Conservation (phyloP, 2,113 vertebrate species). For the Poeciliopsis turrubarensis region DNA sequence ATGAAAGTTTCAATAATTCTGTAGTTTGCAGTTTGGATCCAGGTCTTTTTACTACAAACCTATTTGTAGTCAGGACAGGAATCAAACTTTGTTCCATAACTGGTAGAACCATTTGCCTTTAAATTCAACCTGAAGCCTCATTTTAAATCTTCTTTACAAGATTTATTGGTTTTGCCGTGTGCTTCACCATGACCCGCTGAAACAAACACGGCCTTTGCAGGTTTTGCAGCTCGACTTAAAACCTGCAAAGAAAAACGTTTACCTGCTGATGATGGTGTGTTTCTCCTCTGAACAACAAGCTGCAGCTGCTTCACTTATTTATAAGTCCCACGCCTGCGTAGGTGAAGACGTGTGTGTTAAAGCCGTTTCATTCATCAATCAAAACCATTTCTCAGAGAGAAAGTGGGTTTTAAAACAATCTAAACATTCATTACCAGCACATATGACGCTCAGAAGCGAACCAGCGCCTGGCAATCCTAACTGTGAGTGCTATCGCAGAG, state of each 20-base stretch:
- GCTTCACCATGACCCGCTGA: not conserved
- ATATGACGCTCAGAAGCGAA: constrained; percentile 29
- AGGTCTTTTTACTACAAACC: too few species aligned
- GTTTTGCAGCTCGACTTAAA: not conserved
- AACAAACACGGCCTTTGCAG: constrained; percentile 1
- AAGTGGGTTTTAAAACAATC: constrained; percentile 28
- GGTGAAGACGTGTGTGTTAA: constrained; percentile 35
- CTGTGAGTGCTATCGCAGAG: constrained; percentile 25
- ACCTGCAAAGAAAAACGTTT: constrained; percentile 12
- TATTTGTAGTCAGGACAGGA: too few species aligned
- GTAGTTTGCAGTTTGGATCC: too few species aligned
- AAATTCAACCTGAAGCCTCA: too few species aligned
- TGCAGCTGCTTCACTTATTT: constrained; percentile 75
- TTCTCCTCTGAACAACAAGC: constrained; percentile 42
- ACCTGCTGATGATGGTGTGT: constrained; percentile 45
- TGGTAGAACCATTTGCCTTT: too few species aligned
- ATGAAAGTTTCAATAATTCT: too few species aligned
- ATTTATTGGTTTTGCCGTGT: too few species aligned
- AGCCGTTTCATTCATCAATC: constrained; percentile 30
- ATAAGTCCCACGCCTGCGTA: constrained; percentile 43
- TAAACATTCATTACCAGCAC: not conserved
- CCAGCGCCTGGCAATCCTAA: constrained; percentile 26
- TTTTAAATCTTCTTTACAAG: too few species aligned
- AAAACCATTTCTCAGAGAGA: constrained; percentile 10
- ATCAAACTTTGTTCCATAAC: too few species aligned